Conservation (phyloP, 2,113 vertebrate genomes). For the Malurus melanocephalus region DNA sequence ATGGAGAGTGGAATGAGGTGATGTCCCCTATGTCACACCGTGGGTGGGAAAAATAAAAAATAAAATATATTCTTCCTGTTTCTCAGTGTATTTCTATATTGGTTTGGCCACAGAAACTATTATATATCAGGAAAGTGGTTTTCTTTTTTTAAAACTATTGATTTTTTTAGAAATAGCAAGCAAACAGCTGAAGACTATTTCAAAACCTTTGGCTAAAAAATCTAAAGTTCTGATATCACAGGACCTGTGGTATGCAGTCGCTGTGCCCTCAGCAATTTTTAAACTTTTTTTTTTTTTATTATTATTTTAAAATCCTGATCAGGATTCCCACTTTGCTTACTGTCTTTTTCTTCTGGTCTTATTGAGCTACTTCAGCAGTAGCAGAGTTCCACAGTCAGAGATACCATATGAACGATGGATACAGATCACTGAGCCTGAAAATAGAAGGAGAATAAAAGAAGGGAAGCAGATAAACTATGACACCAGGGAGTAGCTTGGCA, state of each 20-base stretch:
- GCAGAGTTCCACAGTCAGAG: not conserved
- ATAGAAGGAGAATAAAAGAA: not conserved
- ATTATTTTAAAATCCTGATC: not conserved
- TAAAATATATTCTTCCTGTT: not conserved
- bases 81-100: not conserved
- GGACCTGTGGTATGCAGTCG: not conserved
- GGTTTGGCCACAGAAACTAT: not conserved
- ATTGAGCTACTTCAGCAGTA: not conserved
- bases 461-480: not conserved
- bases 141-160: not conserved
- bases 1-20: not conserved
- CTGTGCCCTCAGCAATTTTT: not conserved
- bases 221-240: not conserved
- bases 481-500: not conserved
- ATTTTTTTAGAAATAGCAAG: constrained; percentile 1
- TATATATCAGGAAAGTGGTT: not conserved
- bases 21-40: not conserved
- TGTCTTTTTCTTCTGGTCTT: not conserved
- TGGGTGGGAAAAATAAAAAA: not conserved
- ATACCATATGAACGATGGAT: not conserved
- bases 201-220: not conserved
- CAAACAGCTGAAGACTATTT: not conserved
- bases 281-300: not conserved
- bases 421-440: not conserved
- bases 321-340: not conserved